Evolutionary conservation across 2,888 invertebrate species (phyloP), one percentile per base, ranked within the genome.

Genomic region (Caenorhabditis afra): DNA sequence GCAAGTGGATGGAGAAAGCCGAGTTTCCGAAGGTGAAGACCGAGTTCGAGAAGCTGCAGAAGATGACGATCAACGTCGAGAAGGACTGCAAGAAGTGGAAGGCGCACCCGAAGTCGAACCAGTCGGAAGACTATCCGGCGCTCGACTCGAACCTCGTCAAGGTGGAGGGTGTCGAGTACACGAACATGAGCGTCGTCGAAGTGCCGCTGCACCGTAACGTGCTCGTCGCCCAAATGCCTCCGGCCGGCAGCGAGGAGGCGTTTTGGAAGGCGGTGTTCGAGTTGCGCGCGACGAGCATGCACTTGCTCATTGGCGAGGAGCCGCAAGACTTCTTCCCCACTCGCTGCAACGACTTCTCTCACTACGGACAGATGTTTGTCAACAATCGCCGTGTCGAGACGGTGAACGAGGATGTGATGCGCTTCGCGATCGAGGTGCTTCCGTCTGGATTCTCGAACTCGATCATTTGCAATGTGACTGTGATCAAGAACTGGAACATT

Each of bases 201-300:
- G 50, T 70, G 4, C 55, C 55, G 35, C 44, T 59, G 3, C 53
- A 44, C 10, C 70, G 61, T 2, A 53, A 35, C 35, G 16, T 70
- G 1, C 41, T 22, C 41, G n/a, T 61, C 11, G 70, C 61, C 4
- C 70, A 70, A 47, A 61, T 70, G 5, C 70, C 70, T 4, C 8
- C 45, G 12, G 29, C 49, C 3, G 70, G 70, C 12, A 37, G 35
- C 14, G 70, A 70, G 12, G 70, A 70, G 18, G 20, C 53, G 10
- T 70, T 70, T 16, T 70, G 70, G 70, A 70, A 70, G 29, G 53
- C 61, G 20, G n/a, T 70, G 1, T 70, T 61, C 37, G 61, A 61
- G 12, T 23, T 20, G 14, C 20, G 53, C 20, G 35, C 44, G 23
- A 61, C 50, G 10, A 59, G n/a, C 12, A 70, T 70, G 22, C 50